Base-by-base conservation (phyloP, 2,888 invertebrate genomes). In the Trichacis sp. region DNA sequence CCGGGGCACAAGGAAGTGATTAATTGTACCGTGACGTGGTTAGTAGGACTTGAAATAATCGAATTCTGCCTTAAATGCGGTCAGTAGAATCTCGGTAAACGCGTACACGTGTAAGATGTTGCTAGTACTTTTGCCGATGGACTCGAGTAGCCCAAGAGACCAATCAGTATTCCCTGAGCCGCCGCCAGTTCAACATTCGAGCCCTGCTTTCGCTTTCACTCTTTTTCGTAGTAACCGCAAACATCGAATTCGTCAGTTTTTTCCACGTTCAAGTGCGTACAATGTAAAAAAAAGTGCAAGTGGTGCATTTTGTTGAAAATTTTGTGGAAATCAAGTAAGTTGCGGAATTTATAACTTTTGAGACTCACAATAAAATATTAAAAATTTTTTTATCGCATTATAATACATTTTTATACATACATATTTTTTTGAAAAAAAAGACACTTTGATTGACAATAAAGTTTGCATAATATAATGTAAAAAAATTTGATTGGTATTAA, bases 71-170 rank as follows among this genome's bases (percentile, higher is more conserved):
- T 56, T 50, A 58, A 69, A 64, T 30, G 65, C 69, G 66, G 66
- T 69, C 69, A 66, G 69, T 69, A 56, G 66, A 69, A 61, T 67
- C 56, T 62, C 56, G 45, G 30, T 48, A 57, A 59, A 66, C 57
- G 36, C 14, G 46, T 54, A 42, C 38, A 46, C 43, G 45, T 36
- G 54, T 36, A 38, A 46, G 33, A 33, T 33, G 45, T 36, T 15
- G 54, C 24, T 45, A 45, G 11, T 54, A 46, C 54, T 54, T 54
- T 47, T 54, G 61, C 64, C 63, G 56, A 61, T 30, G 69, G 68
- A 69, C 68, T 65, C 72, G 65, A 69, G 70, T 68, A 55, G 70
- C 64, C 67, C 62, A 69, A 59, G 63, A 63, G 58, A 64, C 64
- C 48, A 57, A 58, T 61, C 69, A 69, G 70, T 69, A 54, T 65